Conservation (phyloP, 2,113 vertebrate species). For the Acrocephalus arundinaceus region DNA sequence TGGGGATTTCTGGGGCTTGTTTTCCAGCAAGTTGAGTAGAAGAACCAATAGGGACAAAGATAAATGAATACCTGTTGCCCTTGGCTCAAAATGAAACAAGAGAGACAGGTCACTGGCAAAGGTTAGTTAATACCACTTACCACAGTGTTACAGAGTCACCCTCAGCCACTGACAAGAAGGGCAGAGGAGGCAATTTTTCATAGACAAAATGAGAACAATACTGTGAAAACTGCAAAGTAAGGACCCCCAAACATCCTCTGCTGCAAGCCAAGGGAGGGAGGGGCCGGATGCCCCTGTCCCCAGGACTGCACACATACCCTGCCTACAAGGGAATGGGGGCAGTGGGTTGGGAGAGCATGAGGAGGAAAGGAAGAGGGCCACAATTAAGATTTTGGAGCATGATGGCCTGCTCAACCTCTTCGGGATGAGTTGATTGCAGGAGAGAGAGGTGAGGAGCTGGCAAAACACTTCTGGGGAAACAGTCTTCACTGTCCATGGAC, state of each 20-base stretch:
- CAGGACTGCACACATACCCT: neutral
- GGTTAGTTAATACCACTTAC: conserved; percentile 20
- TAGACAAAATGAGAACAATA: neutral
- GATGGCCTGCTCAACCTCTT: accelerated
- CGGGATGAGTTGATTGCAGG: neutral
- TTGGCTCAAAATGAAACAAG: conserved; percentile 59
- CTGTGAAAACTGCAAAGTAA: neutral
- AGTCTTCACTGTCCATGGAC: neutral
- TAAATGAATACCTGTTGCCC: conserved; percentile 23
- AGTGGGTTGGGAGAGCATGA: neutral
- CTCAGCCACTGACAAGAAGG: neutral
- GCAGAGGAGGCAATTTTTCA: neutral
- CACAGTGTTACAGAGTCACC: accelerated
- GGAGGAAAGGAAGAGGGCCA: neutral
- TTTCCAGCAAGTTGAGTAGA: conserved; percentile 52
- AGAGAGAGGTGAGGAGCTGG: neutral
- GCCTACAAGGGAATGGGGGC: accelerated
- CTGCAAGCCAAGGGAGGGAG: neutral
- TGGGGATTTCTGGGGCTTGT: conserved; percentile 58
- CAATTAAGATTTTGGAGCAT: neutral
- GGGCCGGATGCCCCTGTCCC: neutral
- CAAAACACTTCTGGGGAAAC: neutral
- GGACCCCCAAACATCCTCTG: neutral
- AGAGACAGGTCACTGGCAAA: conserved; percentile 40
- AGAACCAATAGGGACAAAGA: conserved; percentile 53